These are phyloP conservation scores for Chamaea fasciata DNA, from an alignment of 2,113 vertebrate genomes.

Conservation along the genomic window DNA sequence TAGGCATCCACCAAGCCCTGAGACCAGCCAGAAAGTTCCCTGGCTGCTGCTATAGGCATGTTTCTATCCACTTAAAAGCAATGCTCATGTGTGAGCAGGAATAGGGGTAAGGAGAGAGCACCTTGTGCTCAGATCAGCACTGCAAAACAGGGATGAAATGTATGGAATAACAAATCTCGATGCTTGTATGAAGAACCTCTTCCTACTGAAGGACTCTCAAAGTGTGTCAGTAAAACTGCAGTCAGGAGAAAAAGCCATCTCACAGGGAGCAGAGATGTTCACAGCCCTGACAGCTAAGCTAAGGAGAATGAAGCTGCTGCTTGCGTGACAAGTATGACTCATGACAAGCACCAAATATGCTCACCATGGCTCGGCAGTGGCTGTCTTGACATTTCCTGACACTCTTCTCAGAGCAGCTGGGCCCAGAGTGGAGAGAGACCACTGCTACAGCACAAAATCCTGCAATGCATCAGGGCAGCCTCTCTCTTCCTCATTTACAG, in stretches of 20 bases:
- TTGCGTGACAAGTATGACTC: neutral
- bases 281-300: neutral
- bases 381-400: constrained; percentile 1
- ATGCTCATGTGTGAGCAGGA: neutral
- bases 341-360: neutral
- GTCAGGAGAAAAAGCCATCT: neutral
- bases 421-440: neutral
- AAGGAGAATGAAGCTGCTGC: constrained; percentile 12
- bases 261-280: neutral
- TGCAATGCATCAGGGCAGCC: neutral
- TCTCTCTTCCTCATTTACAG: neutral
- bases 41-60: accelerated
- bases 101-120: neutral
- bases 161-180: neutral
- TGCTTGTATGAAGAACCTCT: neutral
- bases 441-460: neutral
- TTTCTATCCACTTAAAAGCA: neutral
- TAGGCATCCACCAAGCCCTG: neutral
- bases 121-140: neutral
- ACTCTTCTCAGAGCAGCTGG: neutral
- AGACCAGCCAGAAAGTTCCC: neutral
- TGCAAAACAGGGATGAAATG: neutral
- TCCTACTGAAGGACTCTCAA: neutral
- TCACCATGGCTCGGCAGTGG: neutral
- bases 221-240: neutral